phyloP scores from a whole-genome alignment of 1,140 invertebrate genomes.

The Polypedilum vanderplanki region DNA sequence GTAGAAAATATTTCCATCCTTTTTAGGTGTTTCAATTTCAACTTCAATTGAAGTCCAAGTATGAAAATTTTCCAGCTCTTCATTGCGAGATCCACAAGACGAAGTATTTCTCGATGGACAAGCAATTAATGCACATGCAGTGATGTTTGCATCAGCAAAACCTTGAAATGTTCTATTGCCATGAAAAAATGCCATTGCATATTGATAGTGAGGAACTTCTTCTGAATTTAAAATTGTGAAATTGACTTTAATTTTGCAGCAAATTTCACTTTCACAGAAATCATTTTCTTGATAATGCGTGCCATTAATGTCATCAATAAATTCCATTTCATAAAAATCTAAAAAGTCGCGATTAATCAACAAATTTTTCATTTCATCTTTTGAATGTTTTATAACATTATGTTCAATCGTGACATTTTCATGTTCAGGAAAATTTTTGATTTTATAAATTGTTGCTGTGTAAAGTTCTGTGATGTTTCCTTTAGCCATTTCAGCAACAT shows the following conservation, averaged over 20 bases:
- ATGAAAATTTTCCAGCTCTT: slow-evolving; percentile 31
- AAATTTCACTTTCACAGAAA: background rate
- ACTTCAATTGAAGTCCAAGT: slow-evolving; percentile 35
- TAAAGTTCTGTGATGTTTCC: slow-evolving; percentile 44
- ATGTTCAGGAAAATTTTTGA: background rate
- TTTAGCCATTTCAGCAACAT: slow-evolving; percentile 46
- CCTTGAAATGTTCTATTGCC: slow-evolving; percentile 41
- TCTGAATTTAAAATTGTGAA: background rate
- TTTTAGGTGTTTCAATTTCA: slow-evolving; percentile 30
- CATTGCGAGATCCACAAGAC: slow-evolving; percentile 36
- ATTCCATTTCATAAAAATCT: background rate
- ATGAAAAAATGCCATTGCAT: slow-evolving; percentile 44
- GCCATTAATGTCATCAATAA: background rate
- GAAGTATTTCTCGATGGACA: slow-evolving; percentile 37
- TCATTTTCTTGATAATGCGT: background rate
- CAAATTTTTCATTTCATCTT: slow-evolving; percentile 32
- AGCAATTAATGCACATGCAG: slow-evolving; percentile 44
- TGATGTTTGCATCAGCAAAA: slow-evolving; percentile 37
- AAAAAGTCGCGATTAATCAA: background rate
- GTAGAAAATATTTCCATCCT: background rate
- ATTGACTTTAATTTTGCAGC: background rate
- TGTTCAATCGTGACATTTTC: background rate
- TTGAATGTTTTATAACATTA: slow-evolving; percentile 31
- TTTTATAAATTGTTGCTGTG: slow-evolving; percentile 46
- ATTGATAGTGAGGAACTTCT: slow-evolving; percentile 31